Conservation (phyloP, 1,140 invertebrate genomes). For the Bombus polaris region DNA sequence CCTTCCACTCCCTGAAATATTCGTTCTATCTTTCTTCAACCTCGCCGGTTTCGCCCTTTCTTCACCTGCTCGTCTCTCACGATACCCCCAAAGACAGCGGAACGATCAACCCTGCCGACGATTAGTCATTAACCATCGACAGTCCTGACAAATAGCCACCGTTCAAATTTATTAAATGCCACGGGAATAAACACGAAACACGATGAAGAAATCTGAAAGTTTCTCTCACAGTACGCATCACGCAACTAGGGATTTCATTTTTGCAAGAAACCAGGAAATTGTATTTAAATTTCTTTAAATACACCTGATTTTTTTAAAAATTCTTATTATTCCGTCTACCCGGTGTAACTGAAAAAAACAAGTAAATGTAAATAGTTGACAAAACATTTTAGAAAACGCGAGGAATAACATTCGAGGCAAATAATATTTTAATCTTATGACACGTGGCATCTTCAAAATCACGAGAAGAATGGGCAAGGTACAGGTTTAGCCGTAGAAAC, state of each 20-base stretch:
- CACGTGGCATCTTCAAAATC: neutral
- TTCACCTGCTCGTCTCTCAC: conserved; percentile 77
- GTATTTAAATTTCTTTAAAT: too few species aligned
- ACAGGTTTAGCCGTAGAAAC: too few species aligned
- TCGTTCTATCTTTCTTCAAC: conserved; percentile 29
- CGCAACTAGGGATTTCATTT: neutral
- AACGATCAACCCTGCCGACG: conserved; percentile 60
- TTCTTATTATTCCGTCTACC: neutral
- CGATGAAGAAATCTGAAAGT: neutral
- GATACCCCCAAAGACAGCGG: conserved; percentile 63
- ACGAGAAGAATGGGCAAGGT: too few species aligned
- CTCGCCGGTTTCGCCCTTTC: conserved; percentile 39
- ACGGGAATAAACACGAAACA: neutral
- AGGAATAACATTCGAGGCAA: too few species aligned
- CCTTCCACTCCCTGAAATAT: conserved; percentile 48
- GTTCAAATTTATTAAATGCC: conserved; percentile 26
- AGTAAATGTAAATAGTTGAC: too few species aligned
- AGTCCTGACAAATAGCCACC: conserved; percentile 71
- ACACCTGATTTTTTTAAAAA: neutral
- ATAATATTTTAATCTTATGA: too few species aligned
- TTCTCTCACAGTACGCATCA: neutral
- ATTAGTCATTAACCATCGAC: conserved; percentile 79
- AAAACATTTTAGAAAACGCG: too few species aligned
- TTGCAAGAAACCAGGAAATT: neutral
- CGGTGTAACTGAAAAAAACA: neutral